phyloP scores from a whole-genome alignment of 1,140 invertebrate species.

The Alviniconcha marisindica region DNA sequence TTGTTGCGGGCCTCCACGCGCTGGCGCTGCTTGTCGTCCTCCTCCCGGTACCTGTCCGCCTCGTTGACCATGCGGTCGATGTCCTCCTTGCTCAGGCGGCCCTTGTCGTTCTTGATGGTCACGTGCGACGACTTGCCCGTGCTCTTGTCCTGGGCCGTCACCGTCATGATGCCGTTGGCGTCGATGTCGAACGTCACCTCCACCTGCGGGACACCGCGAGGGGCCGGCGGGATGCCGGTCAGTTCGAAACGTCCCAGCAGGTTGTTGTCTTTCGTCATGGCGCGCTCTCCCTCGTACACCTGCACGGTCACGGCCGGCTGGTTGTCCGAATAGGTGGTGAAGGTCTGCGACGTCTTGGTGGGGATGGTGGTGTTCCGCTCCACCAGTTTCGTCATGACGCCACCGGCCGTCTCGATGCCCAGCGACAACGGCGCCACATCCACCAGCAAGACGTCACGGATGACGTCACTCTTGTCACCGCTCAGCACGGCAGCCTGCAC shows the following conservation, averaged over 20 bases:
- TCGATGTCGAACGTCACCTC: slow-evolving; percentile 82
- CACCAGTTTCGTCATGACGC: slow-evolving; percentile 79
- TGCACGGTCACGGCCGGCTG: slow-evolving; percentile 84
- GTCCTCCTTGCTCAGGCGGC: slow-evolving; percentile 90
- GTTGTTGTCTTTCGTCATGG: slow-evolving; percentile 89
- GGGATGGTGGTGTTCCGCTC: slow-evolving; percentile 78
- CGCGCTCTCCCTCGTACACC: slow-evolving; percentile 90
- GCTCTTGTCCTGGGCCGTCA: slow-evolving; percentile 77
- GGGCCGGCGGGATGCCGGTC: slow-evolving; percentile 92
- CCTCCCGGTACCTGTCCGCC: slow-evolving; percentile 92
- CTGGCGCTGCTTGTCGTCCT: slow-evolving; percentile 92
- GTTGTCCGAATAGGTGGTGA: slow-evolving; percentile 77
- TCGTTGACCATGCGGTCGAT: slow-evolving; percentile 98
- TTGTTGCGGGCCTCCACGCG: slow-evolving; percentile 87
- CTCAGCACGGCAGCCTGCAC: slow-evolving; percentile 77
- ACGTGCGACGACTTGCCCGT: slow-evolving; percentile 87
- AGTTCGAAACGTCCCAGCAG: slow-evolving; percentile 94
- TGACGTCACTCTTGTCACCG: slow-evolving; percentile 61
- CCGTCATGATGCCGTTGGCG: slow-evolving; percentile 77
- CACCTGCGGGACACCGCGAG: slow-evolving; percentile 92
- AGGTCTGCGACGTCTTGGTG: slow-evolving; percentile 67
- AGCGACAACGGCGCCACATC: slow-evolving; percentile 74
- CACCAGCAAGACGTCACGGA: slow-evolving; percentile 72
- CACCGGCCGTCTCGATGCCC: slow-evolving; percentile 80
- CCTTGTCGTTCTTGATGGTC: slow-evolving; percentile 98